Conservation (phyloP, 2,888 invertebrate species). For the Archips xylosteana region DNA sequence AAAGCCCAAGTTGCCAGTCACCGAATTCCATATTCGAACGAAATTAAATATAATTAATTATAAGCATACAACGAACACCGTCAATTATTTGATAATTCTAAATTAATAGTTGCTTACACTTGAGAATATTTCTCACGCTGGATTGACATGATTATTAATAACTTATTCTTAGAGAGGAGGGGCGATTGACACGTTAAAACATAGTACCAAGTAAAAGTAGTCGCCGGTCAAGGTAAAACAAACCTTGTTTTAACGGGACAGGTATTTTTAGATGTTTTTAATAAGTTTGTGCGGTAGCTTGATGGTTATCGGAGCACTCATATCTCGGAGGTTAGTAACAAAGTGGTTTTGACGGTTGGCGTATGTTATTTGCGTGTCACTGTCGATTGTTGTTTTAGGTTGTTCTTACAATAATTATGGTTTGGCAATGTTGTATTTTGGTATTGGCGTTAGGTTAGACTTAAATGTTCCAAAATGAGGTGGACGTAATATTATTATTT, state of each 20-base stretch:
- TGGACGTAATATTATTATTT: too few relatives aligned
- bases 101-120: conserved; percentile 76
- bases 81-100: conserved; percentile 78
- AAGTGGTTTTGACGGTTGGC: conserved; percentile 77
- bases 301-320: conserved; percentile 72
- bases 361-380: conserved; percentile 77
- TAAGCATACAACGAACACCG: conserved; percentile 70
- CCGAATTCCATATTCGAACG: conserved; percentile 54
- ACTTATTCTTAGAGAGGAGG: conserved; percentile 62
- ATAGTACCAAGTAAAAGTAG: conserved; percentile 52
- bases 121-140: conserved; percentile 79
- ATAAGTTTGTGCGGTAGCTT: conserved; percentile 55
- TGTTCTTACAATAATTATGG: conserved; percentile 38
- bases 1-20: conserved; percentile 66
- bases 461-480: too few relatives aligned
- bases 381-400: conserved; percentile 49
- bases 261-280: conserved; percentile 33
- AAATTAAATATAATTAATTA: conserved; percentile 77
- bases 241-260: conserved; percentile 46
- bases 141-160: conserved; percentile 83
- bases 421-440: conserved; percentile 51
- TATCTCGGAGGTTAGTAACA: conserved; percentile 74
- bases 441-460: conserved; percentile 2
- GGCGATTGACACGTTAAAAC: conserved; percentile 82
- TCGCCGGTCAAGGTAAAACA: conserved; percentile 43